Conservation (phyloP, 2,888 invertebrate genomes). For the Pristionchus maxplancki region DNA sequence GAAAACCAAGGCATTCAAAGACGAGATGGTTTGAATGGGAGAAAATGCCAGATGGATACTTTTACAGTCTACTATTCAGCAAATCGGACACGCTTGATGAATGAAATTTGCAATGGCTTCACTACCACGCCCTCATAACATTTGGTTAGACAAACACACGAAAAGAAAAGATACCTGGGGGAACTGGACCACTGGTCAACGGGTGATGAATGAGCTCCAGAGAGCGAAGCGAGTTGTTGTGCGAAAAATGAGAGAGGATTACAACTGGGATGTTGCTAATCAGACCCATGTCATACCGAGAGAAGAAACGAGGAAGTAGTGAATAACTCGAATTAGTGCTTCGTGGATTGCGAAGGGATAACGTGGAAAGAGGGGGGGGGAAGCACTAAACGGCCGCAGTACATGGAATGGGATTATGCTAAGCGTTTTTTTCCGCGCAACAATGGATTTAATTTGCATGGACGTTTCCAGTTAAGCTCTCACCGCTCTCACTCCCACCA, state of each 20-base stretch:
- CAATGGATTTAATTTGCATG: conserved; percentile 9
- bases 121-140: too few relatives aligned
- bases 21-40: background rate
- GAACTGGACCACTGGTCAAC: background rate
- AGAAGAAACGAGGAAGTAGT: background rate
- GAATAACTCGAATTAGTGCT: background rate
- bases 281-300: background rate
- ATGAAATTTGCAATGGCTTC: too few relatives aligned
- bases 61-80: too few relatives aligned
- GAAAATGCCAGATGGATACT: too few relatives aligned
- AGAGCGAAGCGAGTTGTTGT: background rate
- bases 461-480: background rate
- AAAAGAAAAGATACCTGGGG: background rate
- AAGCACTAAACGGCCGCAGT: background rate
- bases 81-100: too few relatives aligned
- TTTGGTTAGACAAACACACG: background rate
- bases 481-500: background rate
- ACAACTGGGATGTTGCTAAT: background rate
- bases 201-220: background rate
- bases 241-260: background rate
- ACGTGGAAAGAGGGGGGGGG: background rate
- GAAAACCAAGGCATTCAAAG: background rate
- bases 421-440: conserved; percentile 33
- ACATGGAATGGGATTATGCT: conserved; percentile 34
- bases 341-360: background rate